Evolutionary conservation across 1,140 invertebrate genomes (phyloP), one percentile per base, ranked within the genome.

Genomic region (Drepana arcuata): DNA sequence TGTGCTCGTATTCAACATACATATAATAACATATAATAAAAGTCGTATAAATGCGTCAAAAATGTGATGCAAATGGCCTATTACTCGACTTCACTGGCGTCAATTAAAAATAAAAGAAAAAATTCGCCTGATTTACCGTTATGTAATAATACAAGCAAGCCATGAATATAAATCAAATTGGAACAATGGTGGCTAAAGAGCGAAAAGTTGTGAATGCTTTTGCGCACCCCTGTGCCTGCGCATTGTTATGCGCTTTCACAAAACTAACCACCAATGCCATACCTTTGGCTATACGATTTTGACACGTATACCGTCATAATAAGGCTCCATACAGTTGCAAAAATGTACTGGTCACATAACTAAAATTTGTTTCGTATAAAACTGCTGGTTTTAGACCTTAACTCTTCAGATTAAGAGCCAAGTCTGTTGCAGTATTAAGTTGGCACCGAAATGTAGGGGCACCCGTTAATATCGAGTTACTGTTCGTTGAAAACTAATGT

Each of bases 141-240:
- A 43, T 35, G 47, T 69, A 63, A 74, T 70, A 73, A 81, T 74
- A 73, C 58, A 51, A 77, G 52, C 40, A 57, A 51, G 52, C 54
- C 52, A 82, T 82, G 77, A 82, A 82, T 82, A 82, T 82, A 82
- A 82, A 82, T 82, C 78, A 82, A 79, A 79, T 67, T 50, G 62
- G 71, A 75, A 82, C 78, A 82, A 82, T 69, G 58, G 34, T 41
- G 41, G 65, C 58, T 79, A 82, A 79, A 82, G 69, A 82, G 78
- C 74, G 77, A 81, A 81, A 72, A 81, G 59, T 81, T 67, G 69
- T 75, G 71, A 82, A 79, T 72, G 71, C 53, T 56, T 46, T 34
- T 43, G 46, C 58, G 69, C 65, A 71, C 72, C 75, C 73, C 65
- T 65, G 63, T 55, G 53, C 51, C 6, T 21, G 41, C 46, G 43